Evolutionary conservation across 2,888 invertebrate species (phyloP).

Genomic region (Oligia fasciuncula): DNA sequence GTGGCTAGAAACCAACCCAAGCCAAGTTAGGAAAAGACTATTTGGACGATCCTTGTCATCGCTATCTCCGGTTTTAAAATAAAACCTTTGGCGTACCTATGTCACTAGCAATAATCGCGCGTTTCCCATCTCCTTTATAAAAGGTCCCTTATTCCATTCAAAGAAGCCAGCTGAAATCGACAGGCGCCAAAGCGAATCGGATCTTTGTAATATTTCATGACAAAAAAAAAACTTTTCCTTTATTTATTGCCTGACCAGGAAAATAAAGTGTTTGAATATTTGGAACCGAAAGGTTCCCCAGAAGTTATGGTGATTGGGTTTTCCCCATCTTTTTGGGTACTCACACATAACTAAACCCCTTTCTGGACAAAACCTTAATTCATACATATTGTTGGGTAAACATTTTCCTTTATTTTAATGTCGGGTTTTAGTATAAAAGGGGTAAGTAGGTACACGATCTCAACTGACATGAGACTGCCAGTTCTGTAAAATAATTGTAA

Average conservation of each 20-base stretch:
- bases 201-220: constrained; percentile 66
- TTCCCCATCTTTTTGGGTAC: constrained; percentile 21
- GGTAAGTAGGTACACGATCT: neutral
- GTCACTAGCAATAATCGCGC: constrained; percentile 32
- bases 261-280: constrained; percentile 54
- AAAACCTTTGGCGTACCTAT: constrained; percentile 20
- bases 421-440: constrained; percentile 1
- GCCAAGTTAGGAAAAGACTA: neutral
- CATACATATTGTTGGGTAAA: constrained; percentile 42
- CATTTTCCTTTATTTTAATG: constrained; percentile 31
- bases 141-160: constrained; percentile 38
- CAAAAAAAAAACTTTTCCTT: constrained; percentile 40
- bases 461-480: neutral
- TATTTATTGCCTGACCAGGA: constrained; percentile 62
- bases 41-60: neutral
- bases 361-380: constrained; percentile 44
- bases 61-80: constrained; percentile 6
- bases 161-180: constrained; percentile 57
- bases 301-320: constrained; percentile 63
- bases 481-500: neutral
- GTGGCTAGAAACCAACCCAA: neutral
- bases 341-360: constrained; percentile 42
- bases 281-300: constrained; percentile 42
- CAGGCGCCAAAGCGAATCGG: constrained; percentile 56
- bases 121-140: constrained; percentile 19